Base-by-base conservation (phyloP, 2,797 vertebrate species). In the Premnoplex brunnescens region DNA sequence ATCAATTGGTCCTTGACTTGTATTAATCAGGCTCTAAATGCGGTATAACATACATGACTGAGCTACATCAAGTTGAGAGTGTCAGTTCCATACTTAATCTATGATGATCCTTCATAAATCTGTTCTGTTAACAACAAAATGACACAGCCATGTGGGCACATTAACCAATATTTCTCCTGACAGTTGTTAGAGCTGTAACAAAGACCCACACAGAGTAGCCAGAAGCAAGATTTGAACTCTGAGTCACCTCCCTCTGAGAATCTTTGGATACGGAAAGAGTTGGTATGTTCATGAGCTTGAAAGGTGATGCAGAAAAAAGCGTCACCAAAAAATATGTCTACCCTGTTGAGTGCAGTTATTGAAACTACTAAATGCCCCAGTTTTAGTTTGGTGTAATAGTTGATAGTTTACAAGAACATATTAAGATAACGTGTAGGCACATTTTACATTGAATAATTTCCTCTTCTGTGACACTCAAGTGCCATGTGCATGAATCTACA, bases 21-120 rank as follows among this genome's bases (percentile, higher is more conserved):
- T n/a, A 68, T 80, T 76, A 74, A 88, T 67, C 72, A 93, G 44
- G 46, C 43, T 63, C n/a, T 63, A 62, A 85, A 74, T 14, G 22
- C 0, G 0, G 49, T 43, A 54, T 15, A 58, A 76, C 1, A 1
- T 44, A 68, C 32, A 17, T 2, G 39, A 93, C 66, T 37, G 66
- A 80, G 49, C 66, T 75, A 44, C 52, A 81, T 34, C 71, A 89
- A 81, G 84, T 0, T 24, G 16, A 54, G 34, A 71, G 11, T 5
- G 17, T 67, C 32, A n/a, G 55, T 64, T 87, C 49, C 24, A 36
- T 4, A 24, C 37, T 69, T 76, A 85, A 91, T 73, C 91, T 94
- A 82, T 1, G 1, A 79, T 1, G 18, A 74, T 8, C 63, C 54
- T 71, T 82, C 64, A 58, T 52, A 88, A 73, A 49, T 67, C 63